These are phyloP conservation scores for Aegypius monachus DNA, from an alignment of 2,113 vertebrate genomes.

Conservation along the genomic window DNA sequence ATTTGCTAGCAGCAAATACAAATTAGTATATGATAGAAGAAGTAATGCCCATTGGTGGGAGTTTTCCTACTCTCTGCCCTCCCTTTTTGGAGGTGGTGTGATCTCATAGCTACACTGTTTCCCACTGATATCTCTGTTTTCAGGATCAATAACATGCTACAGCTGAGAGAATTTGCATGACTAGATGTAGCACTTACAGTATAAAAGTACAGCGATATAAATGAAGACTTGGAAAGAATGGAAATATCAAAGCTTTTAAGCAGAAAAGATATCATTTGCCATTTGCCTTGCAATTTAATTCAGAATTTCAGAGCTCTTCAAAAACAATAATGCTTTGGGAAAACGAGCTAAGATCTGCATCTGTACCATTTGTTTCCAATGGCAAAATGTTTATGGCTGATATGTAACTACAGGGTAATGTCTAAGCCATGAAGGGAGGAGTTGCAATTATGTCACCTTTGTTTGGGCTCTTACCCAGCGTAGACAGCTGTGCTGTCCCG, in stretches of 20 bases:
- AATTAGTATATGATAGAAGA: conserved; percentile 24
- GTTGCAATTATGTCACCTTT: neutral
- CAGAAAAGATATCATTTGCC: conserved; percentile 46
- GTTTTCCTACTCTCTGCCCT: neutral
- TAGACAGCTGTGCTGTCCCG: neutral
- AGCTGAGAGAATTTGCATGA: conserved; percentile 57
- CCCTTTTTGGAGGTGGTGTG: conserved; percentile 15
- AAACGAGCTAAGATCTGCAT: conserved; percentile 5
- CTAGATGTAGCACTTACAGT: conserved; percentile 56
- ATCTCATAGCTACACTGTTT: conserved; percentile 9
- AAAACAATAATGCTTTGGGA: conserved; percentile 47
- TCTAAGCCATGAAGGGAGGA: neutral
- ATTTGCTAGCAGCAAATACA: conserved; percentile 23
- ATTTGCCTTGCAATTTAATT: conserved; percentile 69
- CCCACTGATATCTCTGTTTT: conserved; percentile 38
- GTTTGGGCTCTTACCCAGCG: neutral
- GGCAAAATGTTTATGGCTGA: neutral
- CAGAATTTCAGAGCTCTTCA: conserved; percentile 57
- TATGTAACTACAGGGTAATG: neutral
- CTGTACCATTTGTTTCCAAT: conserved; percentile 4
- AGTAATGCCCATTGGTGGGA: conserved; percentile 3
- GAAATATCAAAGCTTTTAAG: conserved; percentile 65
- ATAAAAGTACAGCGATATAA: conserved; percentile 42
- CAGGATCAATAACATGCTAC: conserved; percentile 38
- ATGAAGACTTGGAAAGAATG: conserved; percentile 49